These are phyloP conservation scores for Trichomycterus rosablanca DNA, from an alignment of 2,113 vertebrate species.

Conservation along the genomic window DNA sequence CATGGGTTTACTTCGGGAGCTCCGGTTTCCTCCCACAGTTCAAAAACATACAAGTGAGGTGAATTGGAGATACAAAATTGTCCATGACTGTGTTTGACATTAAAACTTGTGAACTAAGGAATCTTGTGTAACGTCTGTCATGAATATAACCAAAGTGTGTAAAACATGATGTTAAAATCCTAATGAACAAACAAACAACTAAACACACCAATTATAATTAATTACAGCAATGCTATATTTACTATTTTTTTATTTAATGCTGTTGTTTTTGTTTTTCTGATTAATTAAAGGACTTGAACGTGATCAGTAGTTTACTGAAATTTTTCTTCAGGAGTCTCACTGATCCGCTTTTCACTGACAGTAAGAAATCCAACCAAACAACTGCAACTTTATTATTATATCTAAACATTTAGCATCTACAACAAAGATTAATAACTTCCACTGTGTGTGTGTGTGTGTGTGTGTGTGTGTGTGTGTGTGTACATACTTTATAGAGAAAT, in stretches of 20 bases:
- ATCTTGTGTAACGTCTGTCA: no score
- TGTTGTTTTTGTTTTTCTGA: slow-evolving; percentile 60
- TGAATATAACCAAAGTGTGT: no score
- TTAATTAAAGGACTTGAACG: slow-evolving; percentile 94
- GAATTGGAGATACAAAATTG: no score
- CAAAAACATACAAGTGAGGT: no score
- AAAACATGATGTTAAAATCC: no score
- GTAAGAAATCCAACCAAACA: slow-evolving; percentile 59
- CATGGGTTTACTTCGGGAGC: no score
- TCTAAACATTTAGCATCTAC: not conserved
- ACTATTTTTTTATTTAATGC: not conserved
- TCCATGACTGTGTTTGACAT: not conserved
- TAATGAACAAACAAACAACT: no score
- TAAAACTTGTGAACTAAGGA: not conserved
- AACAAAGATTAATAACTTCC: no score
- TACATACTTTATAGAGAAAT: slow-evolving; percentile 72
- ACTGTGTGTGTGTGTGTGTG: no score
- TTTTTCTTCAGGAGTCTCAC: slow-evolving; percentile 97
- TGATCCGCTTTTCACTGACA: slow-evolving; percentile 93
- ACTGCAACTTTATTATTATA: not conserved
- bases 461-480: not conserved
- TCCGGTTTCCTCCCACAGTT: no score
- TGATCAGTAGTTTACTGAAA: slow-evolving; percentile 96
- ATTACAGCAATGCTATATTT: no score
- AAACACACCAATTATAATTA: no score